Percentiles rank a stretch among this genome's conserved stretches.
phyloP scores from a whole-genome alignment of 2,113 vertebrate genomes.

The Pelvicachromis taeniatus region DNA sequence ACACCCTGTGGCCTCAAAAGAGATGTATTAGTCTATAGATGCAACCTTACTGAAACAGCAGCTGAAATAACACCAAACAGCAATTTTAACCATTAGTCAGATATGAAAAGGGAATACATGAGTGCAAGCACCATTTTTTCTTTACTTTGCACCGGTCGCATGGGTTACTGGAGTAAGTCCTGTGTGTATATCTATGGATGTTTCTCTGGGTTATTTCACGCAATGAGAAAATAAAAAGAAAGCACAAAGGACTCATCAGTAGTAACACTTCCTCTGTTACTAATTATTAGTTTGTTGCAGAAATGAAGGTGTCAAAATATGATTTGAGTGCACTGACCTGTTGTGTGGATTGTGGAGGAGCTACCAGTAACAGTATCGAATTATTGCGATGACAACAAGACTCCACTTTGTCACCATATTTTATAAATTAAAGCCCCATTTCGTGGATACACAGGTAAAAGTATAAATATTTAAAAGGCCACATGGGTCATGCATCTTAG shows the following conservation, averaged over 20 bases:
- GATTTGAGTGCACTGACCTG: neutral
- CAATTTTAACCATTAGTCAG: neutral
- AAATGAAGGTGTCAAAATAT: too few species aligned
- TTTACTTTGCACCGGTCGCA: too few species aligned
- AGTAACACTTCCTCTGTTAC: too few species aligned
- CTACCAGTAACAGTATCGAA: neutral
- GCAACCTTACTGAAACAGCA: neutral
- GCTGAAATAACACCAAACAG: neutral
- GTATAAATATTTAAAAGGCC: constrained; percentile 46
- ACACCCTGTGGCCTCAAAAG: neutral
- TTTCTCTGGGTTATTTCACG: too few species aligned
- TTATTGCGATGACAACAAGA: neutral
- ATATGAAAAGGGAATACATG: neutral
- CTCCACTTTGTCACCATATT: constrained; percentile 22
- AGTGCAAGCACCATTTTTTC: too few species aligned
- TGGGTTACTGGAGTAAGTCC: too few species aligned
- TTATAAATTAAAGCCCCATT: constrained; percentile 26
- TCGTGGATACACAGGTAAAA: constrained; percentile 49
- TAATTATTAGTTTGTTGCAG: too few species aligned
- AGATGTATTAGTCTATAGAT: neutral
- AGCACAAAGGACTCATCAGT: too few species aligned
- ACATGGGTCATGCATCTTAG: constrained; percentile 33
- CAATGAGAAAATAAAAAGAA: too few species aligned
- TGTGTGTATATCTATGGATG: too few species aligned
- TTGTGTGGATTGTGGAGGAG: neutral